Conservation (phyloP, 2,797 vertebrate species). For the Danio tinwini region DNA sequence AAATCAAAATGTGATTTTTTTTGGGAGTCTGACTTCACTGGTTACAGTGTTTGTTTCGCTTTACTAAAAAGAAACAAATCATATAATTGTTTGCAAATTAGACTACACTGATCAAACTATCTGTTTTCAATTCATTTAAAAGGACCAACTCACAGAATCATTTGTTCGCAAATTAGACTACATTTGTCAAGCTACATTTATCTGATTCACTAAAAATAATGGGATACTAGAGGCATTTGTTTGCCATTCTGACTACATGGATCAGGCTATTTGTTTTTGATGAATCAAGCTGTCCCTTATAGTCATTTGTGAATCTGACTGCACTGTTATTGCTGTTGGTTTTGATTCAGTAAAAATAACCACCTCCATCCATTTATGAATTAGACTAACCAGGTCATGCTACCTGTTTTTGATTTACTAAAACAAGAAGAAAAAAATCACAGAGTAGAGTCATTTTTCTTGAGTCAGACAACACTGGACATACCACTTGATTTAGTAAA, state of each 20-base stretch:
- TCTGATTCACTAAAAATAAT: too few relatives aligned
- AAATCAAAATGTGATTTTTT: too few relatives aligned
- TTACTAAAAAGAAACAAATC: too few relatives aligned
- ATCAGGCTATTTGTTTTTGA: background rate
- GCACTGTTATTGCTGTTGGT: background rate
- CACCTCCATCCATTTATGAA: background rate
- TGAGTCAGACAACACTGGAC: background rate
- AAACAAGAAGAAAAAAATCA: background rate
- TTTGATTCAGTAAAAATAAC: background rate
- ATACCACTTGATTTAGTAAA: too few relatives aligned
- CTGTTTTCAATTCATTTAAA: background rate
- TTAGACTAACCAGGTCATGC: background rate
- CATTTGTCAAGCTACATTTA: background rate
- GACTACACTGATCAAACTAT: background rate
- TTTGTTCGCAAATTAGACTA: background rate
- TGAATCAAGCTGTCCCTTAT: background rate
- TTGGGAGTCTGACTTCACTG: too few relatives aligned
- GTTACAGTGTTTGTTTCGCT: too few relatives aligned
- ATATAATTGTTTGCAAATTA: too few relatives aligned
- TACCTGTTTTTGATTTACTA: background rate
- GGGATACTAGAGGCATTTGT: too few relatives aligned
- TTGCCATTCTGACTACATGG: too few relatives aligned
- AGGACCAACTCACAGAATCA: background rate
- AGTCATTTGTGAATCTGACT: background rate
- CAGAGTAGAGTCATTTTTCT: too few relatives aligned